These are phyloP conservation scores for Sesamia nonagrioides DNA, from an alignment of 1,140 invertebrate species.

Conservation along the genomic window DNA sequence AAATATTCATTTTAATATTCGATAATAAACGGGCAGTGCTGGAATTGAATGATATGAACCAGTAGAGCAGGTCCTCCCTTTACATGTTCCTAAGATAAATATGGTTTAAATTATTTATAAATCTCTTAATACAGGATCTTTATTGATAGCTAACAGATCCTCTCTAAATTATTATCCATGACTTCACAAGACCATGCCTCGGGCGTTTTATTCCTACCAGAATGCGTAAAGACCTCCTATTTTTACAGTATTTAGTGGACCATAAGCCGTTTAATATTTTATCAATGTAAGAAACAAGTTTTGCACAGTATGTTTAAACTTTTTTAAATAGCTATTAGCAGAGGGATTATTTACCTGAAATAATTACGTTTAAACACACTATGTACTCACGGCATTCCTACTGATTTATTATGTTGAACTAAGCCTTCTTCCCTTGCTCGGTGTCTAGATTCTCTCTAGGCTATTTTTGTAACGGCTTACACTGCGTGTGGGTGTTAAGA, in stretches of 20 bases:
- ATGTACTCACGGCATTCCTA: background rate
- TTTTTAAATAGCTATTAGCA: no score
- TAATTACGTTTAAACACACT: background rate
- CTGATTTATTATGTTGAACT: conserved; percentile 23
- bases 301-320: no score
- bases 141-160: background rate
- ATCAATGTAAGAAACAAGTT: no score
- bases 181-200: background rate
- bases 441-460: background rate
- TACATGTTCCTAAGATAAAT: background rate
- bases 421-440: conserved; percentile 4
- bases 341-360: no score
- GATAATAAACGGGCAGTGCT: background rate
- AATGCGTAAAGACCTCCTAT: background rate
- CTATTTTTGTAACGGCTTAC: conserved; percentile 51
- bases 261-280: no score
- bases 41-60: conserved; percentile 16
- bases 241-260: background rate
- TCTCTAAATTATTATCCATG: background rate
- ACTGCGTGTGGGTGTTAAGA: conserved; percentile 52
- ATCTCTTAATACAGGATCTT: background rate
- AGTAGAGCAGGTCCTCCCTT: conserved; percentile 4
- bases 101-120: conserved; percentile 5
- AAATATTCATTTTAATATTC: background rate
- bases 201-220: background rate